Evolutionary conservation across 1,140 invertebrate species (phyloP), one percentile per base, ranked within the genome.

Genomic region (Habropoda laboriosa): DNA sequence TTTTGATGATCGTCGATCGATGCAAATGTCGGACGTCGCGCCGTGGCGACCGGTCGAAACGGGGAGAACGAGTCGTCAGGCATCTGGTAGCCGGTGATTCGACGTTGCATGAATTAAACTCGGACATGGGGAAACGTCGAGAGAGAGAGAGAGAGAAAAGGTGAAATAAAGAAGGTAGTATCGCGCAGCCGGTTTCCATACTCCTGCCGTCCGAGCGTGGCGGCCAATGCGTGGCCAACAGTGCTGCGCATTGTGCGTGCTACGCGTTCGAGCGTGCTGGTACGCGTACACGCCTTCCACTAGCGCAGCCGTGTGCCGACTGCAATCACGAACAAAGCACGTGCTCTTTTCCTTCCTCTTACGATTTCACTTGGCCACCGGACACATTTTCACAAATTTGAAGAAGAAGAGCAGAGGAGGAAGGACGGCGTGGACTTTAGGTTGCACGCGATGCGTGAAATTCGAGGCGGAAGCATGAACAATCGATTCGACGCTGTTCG

Each of bases 221-320:
- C 51, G 51, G 55, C 32, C 77, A 67, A 73, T 74, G 68, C 82
- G 76, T 70, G 55, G 35, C 81, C 76, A 83, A 84, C 81, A 84
- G 82, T 84, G 70, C 81, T 76, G 53, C 51, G 81, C 71, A 84
- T 84, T 84, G 82, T 84, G 76, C 51, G 30, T 51, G 30, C 45
- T 55, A 55, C 77, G 40, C 63, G 70, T 70, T 68, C 80, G 35
- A 58, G 61, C 82, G 47, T 53, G 27, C 45, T 35, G n/a, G 24
- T 64, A 55, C 60, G 60, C 60, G 35, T 64, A 58, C 73, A 82
- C 80, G 74, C 70, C 53, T 82, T 81, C 79, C 24, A 2, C 38
- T 12, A 27, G 16, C 57, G 6, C 51, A 47, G 5, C 51, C 55
- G 74, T 55, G 24, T 67, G 40, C n/a, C 27, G 32, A 38, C 30